A percentile compares a stretch with the other conserved stretches of the same genome.
Conservation (phyloP, 2,113 vertebrate species). For the Electrona antarctica region DNA sequence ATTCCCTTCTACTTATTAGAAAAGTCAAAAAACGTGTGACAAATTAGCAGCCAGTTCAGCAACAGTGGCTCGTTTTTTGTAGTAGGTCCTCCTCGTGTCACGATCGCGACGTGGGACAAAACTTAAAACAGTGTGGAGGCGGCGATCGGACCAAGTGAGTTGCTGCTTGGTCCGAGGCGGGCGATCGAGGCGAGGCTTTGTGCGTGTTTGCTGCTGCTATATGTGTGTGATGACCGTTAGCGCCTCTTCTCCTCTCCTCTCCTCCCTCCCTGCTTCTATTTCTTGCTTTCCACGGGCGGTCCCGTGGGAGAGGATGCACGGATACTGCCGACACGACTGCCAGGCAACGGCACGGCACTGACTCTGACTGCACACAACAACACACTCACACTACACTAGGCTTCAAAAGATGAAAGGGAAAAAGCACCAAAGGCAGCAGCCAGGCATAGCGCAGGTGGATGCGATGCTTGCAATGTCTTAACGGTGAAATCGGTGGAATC, state of each 20-base stretch:
- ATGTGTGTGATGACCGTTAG: conserved; percentile 1
- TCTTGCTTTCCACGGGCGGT: conserved; percentile 14
- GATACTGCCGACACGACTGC: conserved; percentile 6
- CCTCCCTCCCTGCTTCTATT: conserved; percentile 19
- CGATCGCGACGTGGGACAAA: too few relatives aligned
- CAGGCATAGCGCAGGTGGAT: neutral
- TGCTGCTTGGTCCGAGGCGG: too few relatives aligned
- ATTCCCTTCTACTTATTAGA: too few relatives aligned
- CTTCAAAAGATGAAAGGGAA: neutral
- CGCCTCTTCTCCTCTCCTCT: neutral
- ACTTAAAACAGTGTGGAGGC: too few relatives aligned
- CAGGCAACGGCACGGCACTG: conserved; percentile 16
- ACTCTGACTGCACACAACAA: neutral
- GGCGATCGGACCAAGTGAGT: too few relatives aligned
- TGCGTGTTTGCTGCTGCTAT: conserved; percentile 5
- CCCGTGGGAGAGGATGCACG: conserved; percentile 18
- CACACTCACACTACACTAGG: too few relatives aligned
- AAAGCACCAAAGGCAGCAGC: neutral
- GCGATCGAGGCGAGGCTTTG: neutral
- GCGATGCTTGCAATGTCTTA: neutral
- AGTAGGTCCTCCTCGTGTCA: too few relatives aligned
- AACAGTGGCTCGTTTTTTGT: too few relatives aligned
- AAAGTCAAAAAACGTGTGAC: too few relatives aligned
- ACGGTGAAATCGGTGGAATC: neutral
- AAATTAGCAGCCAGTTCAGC: too few relatives aligned